These are phyloP conservation scores for Canis aureus DNA, from an alignment of 2,113 vertebrate species.

Conservation along the genomic window DNA sequence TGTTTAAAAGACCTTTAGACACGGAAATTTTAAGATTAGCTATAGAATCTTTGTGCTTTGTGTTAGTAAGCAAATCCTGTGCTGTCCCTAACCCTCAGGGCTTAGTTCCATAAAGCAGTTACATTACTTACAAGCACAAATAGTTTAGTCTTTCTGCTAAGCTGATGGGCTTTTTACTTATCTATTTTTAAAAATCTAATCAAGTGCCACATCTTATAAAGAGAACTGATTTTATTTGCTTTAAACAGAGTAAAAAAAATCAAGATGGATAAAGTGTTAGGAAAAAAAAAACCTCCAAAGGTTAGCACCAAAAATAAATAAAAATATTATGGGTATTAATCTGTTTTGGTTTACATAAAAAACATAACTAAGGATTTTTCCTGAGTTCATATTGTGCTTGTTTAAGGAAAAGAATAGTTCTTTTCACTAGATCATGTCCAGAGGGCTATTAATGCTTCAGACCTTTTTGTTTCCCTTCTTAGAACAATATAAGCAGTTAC, in stretches of 20 bases:
- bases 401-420: slow-evolving; percentile 39
- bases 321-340: slow-evolving; percentile 54
- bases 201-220: slow-evolving; percentile 51
- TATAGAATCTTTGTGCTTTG: not conserved
- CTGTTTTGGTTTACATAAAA: slow-evolving; percentile 49
- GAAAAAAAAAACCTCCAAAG: not conserved
- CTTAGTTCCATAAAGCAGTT: slow-evolving; percentile 42
- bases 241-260: slow-evolving; percentile 25
- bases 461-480: slow-evolving; percentile 25
- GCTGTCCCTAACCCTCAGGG: not conserved
- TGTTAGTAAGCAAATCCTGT: not conserved
- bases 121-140: slow-evolving; percentile 63
- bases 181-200: slow-evolving; percentile 48
- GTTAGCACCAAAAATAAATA: not conserved
- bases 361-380: not conserved
- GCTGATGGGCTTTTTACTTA: slow-evolving; percentile 1
- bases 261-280: not conserved
- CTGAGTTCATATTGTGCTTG: not conserved
- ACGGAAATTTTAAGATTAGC: not conserved
- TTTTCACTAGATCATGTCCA: slow-evolving; percentile 19
- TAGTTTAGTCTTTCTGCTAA: slow-evolving; percentile 9
- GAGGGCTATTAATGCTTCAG: not conserved
- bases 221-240: slow-evolving; percentile 59
- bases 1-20: slow-evolving; percentile 13
- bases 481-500: not conserved